Evolutionary conservation across 2,113 vertebrate species (phyloP), one percentile per base, ranked within the genome.

Genomic region (Rhinopomastus cyanomelas): DNA sequence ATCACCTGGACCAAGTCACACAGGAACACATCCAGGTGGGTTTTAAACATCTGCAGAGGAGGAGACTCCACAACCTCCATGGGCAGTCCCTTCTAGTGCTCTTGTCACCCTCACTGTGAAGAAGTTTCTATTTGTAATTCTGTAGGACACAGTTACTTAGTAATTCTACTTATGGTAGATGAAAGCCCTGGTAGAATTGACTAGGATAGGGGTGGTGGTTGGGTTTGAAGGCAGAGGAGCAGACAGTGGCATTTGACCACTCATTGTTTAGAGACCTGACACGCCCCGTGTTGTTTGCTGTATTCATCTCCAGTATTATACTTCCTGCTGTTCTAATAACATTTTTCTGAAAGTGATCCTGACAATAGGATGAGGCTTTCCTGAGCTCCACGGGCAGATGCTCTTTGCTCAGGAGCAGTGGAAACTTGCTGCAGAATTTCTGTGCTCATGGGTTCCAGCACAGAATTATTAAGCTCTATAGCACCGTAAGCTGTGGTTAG

Each of bases 281-380:
- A 64, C n/a, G n/a, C 34, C 67, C 32, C 48, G 25, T 59, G 29
- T 5, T 87, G 46, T 89, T 94, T 88, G n/a, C n/a, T 89, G 34
- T 87, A 89, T 83, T 74, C 60, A 66, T 17, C n/a, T 85, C 34
- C 16, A 88, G 1, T 94, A 52, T 91, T 94, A 20, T 94, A 84
- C 64, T 92, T 89, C 25, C 23, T 94, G 21, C 27, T n/a, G 25
- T 76, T 32, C 39, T 57, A 12, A 12, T 46, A 15, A 29, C 0
- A 0, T n/a, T 78, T 87, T 72, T 66, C 39, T 42, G 39, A 89
- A 57, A 32, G 21, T 91, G 82, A 79, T 92, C 59, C 55, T 68
- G 18, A 25, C 29, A 7, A 27, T n/a, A 79, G 49, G 51, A 20
- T 51, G 29, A 52, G 12, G 21, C 23, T 85, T 56, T 92, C 25